Evolutionary conservation across 2,888 invertebrate genomes (phyloP), one percentile per base, ranked within the genome.

Genomic region (Orthosia incerta): DNA sequence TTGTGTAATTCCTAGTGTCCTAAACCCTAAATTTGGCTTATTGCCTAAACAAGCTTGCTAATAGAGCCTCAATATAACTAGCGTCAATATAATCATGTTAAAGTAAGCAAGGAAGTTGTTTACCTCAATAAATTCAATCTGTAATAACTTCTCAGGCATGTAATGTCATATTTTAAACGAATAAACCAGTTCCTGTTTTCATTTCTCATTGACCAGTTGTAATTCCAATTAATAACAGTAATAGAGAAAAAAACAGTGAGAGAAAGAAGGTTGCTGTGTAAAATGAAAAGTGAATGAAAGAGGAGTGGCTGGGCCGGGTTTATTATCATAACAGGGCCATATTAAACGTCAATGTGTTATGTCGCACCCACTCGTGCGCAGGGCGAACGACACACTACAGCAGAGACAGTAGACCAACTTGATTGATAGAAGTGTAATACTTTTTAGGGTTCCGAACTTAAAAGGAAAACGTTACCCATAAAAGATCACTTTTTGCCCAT

Each of bases 281-380:
- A 79, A 85, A 86, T 81, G 72, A 85, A 79, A 77, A 83, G 79
- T 75, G 66, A 75, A 84, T 76, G 71, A 76, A 84, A 65, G 75
- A 75, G 81, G 53, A 60, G 68, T 56, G 66, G 61, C 62, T 55
- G 50, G 39, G 59, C 53, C 86, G 50, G 56, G 80, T 86, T 83
- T 78, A 87, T 87, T 88, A 88, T 77, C 88, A 87, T 86, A 87
- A 83, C 86, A 77, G 79, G 74, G 80, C 82, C 85, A 87, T 83
- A 83, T 87, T 80, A 87, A 88, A 85, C 79, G 80, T 84, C 88
- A 84, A 76, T 72, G 75, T 78, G 84, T 76, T 77, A 64, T 76
- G 82, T 76, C 71, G 74, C 85, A 75, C 88, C 88, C 86, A 88
- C 88, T 73, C 82, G 64, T 68, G 74, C 69, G 56, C 72, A 60